phyloP scores from a whole-genome alignment of 2,113 vertebrate genomes.

The Nothobranchius kuhntae region DNA sequence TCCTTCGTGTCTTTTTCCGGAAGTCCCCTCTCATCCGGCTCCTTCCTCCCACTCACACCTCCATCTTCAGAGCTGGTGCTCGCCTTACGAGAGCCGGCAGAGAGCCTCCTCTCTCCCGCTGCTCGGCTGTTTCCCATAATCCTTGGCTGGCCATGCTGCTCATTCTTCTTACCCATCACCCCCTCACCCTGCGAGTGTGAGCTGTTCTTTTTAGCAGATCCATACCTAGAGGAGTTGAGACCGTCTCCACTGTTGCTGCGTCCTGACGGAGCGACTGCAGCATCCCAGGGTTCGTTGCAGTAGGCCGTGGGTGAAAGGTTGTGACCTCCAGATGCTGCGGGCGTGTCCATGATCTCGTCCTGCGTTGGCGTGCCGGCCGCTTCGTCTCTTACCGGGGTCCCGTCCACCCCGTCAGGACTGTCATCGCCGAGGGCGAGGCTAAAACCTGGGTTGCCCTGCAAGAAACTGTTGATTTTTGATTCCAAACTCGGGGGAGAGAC shows the following conservation, averaged over 20 bases:
- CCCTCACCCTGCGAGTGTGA: conserved; percentile 65
- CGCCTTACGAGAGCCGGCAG: conserved; percentile 59
- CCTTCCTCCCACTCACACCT: conserved; percentile 43
- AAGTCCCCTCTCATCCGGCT: conserved; percentile 50
- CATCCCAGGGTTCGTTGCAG: conserved; percentile 78
- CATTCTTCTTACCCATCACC: conserved; percentile 61
- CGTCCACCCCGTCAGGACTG: conserved; percentile 87
- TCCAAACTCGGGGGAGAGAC: conserved; percentile 89
- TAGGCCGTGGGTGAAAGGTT: conserved; percentile 80
- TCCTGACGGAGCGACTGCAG: conserved; percentile 67
- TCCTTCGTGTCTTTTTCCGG: conserved; percentile 44
- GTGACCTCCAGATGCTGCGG: conserved; percentile 71
- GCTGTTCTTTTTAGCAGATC: conserved; percentile 55
- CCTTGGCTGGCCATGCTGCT: conserved; percentile 42
- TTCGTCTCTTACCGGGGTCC: conserved; percentile 93
- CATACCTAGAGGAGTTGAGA: conserved; percentile 54
- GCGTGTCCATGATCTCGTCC: conserved; percentile 98
- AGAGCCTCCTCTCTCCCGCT: conserved; percentile 57
- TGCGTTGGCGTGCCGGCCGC: conserved; percentile 94
- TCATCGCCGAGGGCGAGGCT: conserved; percentile 80
- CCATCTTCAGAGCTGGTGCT: conserved; percentile 66
- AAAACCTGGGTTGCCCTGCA: conserved; percentile 96
- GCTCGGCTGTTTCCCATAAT: conserved; percentile 46
- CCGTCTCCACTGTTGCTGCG: conserved; percentile 64
- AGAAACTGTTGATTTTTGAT: conserved; percentile 97